phyloP scores from a whole-genome alignment of 2,888 invertebrate species.

The Tetrapedia diversipes region DNA sequence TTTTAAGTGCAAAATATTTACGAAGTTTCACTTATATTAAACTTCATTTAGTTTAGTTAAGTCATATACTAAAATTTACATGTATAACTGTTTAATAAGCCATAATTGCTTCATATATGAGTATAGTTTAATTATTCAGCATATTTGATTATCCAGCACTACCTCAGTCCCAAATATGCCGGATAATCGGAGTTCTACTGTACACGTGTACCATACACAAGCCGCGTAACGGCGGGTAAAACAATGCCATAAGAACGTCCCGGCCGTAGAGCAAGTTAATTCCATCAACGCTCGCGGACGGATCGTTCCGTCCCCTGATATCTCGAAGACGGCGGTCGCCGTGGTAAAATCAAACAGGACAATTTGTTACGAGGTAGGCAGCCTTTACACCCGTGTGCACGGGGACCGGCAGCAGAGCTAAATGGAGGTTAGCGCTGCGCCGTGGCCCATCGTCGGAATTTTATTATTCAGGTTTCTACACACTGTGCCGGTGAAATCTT shows the following conservation, averaged over 20 bases:
- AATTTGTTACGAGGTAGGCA: constrained; percentile 65
- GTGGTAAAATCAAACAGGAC: constrained; percentile 68
- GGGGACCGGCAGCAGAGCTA: constrained; percentile 66
- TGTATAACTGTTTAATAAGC: no score
- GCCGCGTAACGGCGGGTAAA: constrained; percentile 18
- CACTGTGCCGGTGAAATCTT: constrained; percentile 80
- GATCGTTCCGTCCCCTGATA: constrained; percentile 65
- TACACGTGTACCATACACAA: no score
- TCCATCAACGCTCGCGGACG: constrained; percentile 56
- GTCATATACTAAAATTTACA: no score
- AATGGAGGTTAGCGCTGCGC: constrained; percentile 72
- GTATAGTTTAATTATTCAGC: no score
- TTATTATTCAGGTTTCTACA: constrained; percentile 81
- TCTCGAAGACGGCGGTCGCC: constrained; percentile 57
- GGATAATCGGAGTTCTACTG: no score
- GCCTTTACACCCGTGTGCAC: constrained; percentile 63
- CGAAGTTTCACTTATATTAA: no score
- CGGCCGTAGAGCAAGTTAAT: constrained; percentile 46
- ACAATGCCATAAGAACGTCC: constrained; percentile 32
- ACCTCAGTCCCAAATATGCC: no score
- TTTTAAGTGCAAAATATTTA: no score
- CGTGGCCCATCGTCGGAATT: constrained; percentile 73
- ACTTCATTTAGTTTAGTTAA: no score
- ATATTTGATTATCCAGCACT: no score
- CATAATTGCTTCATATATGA: no score